Evolutionary conservation across 2,113 vertebrate genomes (phyloP).

Genomic region (Neogobius melanostomus): DNA sequence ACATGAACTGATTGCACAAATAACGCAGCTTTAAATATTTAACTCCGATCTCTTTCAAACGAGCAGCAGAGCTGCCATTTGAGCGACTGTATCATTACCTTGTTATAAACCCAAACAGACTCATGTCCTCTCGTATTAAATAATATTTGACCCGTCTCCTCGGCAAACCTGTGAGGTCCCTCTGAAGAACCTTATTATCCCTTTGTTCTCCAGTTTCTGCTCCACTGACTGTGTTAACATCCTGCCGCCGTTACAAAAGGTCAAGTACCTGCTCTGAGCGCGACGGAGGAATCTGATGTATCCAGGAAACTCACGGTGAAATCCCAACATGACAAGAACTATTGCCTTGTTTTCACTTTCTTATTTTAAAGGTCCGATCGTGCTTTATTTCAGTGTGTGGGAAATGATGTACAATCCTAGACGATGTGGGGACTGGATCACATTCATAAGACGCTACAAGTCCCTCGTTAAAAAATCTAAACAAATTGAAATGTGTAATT

Average conservation of each 20-base stretch:
- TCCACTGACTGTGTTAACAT: slow-evolving; percentile 33
- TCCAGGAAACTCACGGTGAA: slow-evolving; percentile 43
- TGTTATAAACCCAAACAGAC: too few relatives aligned
- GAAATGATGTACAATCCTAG: too few relatives aligned
- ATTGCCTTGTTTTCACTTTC: too few relatives aligned
- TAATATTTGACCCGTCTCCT: not conserved
- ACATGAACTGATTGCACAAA: not conserved
- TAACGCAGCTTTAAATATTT: not conserved
- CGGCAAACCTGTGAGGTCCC: not conserved
- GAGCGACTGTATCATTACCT: not conserved
- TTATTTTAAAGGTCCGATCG: too few relatives aligned
- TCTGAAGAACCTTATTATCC: slow-evolving; percentile 15
- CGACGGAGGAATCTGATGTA: not conserved
- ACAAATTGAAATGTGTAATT: too few relatives aligned
- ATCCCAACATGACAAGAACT: slow-evolving; percentile 42
- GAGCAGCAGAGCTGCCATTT: not conserved
- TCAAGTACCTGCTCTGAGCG: slow-evolving; percentile 50
- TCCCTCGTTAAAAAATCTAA: too few relatives aligned
- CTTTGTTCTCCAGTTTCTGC: slow-evolving; percentile 28
- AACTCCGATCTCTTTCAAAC: not conserved
- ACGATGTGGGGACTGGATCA: too few relatives aligned
- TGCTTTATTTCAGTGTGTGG: too few relatives aligned
- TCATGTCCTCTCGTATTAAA: not conserved
- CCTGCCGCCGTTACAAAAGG: slow-evolving; percentile 49
- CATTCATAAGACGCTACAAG: too few relatives aligned